Evolutionary conservation across 2,113 vertebrate species (phyloP).

Genomic region (Lanius collurio): DNA sequence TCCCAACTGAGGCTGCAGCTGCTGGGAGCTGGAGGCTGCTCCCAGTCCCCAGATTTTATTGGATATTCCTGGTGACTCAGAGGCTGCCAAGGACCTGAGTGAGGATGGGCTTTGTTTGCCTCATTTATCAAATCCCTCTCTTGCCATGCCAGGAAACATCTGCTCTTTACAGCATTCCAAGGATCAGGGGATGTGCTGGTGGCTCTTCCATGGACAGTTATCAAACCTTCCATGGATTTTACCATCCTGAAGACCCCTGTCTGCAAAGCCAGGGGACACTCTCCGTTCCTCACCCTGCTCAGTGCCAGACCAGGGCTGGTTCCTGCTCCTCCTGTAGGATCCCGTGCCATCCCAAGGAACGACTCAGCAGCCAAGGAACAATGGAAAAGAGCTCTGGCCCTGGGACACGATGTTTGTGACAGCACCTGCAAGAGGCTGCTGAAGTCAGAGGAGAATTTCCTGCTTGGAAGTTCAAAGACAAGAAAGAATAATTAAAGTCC

Average conservation of each 20-base stretch:
- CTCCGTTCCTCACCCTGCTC: neutral
- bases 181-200: neutral
- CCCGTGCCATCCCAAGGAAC: neutral
- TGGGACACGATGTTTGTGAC: neutral
- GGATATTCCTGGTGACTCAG: neutral
- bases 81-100: neutral
- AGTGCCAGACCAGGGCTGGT: neutral
- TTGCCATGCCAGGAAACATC: neutral
- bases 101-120: neutral
- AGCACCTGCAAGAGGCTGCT: neutral
- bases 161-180: neutral
- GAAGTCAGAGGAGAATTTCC: neutral
- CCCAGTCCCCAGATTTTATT: neutral
- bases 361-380: neutral
- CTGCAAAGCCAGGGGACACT: neutral
- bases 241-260: neutral
- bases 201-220: neutral
- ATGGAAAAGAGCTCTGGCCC: neutral
- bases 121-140: neutral
- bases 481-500: constrained; percentile 55
- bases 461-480: constrained; percentile 20
- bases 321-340: neutral
- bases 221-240: neutral
- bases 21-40: neutral
- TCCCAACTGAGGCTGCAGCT: neutral